Evolutionary conservation across 2,797 vertebrate genomes (phyloP).

Genomic region (Paguma larvata): DNA sequence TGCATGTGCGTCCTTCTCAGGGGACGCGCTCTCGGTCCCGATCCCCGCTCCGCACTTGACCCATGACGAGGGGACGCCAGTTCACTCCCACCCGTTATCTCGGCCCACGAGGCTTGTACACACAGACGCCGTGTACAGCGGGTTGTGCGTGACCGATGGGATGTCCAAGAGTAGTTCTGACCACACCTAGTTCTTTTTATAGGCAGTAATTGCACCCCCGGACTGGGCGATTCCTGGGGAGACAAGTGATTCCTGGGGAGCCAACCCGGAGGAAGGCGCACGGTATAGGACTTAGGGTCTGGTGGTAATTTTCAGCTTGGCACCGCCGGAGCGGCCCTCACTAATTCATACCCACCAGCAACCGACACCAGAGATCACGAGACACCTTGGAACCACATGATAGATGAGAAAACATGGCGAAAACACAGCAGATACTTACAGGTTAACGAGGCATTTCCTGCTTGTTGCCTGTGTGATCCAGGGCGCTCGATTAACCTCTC

Average conservation of each 20-base stretch:
- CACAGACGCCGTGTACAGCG: not conserved
- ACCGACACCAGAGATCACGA: not conserved
- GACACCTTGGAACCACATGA: not conserved
- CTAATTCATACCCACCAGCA: not conserved
- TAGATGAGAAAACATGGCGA: not conserved
- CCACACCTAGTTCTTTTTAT: not conserved
- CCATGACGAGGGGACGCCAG: not conserved
- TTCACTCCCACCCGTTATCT: not conserved
- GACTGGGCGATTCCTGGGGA: not conserved
- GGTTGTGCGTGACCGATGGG: not conserved
- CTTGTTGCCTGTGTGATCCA: not conserved
- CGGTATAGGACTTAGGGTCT: not conserved
- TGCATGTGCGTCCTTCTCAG: rapidly evolving
- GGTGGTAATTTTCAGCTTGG: not conserved
- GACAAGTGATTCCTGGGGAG: not conserved
- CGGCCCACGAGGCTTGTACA: rapidly evolving
- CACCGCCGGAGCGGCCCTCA: not conserved
- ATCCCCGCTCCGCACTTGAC: rapidly evolving
- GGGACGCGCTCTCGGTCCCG: rapidly evolving
- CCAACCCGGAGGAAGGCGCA: not conserved
- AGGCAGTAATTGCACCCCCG: not conserved
- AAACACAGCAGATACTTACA: not conserved
- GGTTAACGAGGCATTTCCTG: not conserved
- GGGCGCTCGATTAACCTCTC: not conserved
- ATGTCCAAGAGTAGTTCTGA: not conserved